Percentiles rank a stretch among this genome's conserved stretches.
phyloP scores from a whole-genome alignment of 2,888 invertebrate species.

The Phengaris alcon region DNA sequence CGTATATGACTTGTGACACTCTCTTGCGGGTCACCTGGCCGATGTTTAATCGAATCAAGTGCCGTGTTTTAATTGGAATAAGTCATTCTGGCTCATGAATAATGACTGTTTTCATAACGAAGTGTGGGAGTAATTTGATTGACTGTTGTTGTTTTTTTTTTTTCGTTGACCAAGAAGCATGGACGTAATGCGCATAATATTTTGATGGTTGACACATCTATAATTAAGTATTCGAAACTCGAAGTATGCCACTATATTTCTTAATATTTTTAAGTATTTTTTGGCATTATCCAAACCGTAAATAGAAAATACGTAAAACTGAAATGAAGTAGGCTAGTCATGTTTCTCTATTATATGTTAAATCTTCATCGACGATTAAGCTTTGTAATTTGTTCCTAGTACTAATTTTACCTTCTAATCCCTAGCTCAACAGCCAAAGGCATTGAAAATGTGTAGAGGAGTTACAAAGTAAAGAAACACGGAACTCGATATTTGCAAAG shows the following conservation, averaged over 20 bases:
- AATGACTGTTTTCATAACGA: slow-evolving; percentile 26
- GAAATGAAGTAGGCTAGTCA: too few relatives aligned
- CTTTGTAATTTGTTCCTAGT: too few relatives aligned
- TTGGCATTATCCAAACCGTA: not conserved
- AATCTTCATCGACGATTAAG: too few relatives aligned
- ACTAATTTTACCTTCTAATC: too few relatives aligned
- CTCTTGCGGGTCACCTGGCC: slow-evolving; percentile 64
- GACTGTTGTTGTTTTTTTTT: not conserved
- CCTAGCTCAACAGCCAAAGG: not conserved
- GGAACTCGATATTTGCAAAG: slow-evolving; percentile 3
- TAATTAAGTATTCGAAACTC: not conserved
- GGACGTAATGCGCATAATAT: not conserved
- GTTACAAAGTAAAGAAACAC: slow-evolving; percentile 8
- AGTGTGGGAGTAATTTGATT: slow-evolving; percentile 16
- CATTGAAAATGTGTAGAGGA: not conserved
- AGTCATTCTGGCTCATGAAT: slow-evolving; percentile 29
- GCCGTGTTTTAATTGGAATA: slow-evolving; percentile 36
- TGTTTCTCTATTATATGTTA: too few relatives aligned
- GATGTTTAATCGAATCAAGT: slow-evolving; percentile 53
- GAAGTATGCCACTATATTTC: not conserved
- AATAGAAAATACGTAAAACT: too few relatives aligned
- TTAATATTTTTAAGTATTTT: not conserved
- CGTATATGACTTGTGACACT: slow-evolving; percentile 68
- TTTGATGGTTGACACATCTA: not conserved
- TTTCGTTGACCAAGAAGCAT: not conserved